These are phyloP conservation scores for Helarctos malayanus DNA, from an alignment of 2,797 vertebrate species.

Conservation along the genomic window DNA sequence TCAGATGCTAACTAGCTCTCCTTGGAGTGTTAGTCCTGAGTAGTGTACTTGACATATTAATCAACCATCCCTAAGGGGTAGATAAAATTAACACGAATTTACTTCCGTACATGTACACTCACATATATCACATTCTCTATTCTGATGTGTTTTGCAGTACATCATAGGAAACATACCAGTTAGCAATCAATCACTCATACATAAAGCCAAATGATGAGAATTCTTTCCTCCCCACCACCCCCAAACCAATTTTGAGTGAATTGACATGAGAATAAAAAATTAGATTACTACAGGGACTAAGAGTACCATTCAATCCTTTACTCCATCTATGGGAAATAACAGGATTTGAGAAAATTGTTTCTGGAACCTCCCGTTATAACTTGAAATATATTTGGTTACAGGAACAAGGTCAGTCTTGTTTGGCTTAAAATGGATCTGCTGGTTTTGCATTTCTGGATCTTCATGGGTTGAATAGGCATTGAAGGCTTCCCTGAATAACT, in stretches of 20 bases:
- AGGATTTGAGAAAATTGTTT: background rate
- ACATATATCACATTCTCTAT: background rate
- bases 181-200: background rate
- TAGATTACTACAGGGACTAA: background rate
- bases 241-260: background rate
- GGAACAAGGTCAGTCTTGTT: background rate
- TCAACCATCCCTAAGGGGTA: background rate
- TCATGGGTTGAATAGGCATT: background rate
- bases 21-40: background rate
- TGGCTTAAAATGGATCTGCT: background rate
- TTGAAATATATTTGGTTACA: conserved; percentile 9
- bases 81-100: background rate
- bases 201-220: background rate
- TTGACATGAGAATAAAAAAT: background rate
- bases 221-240: background rate
- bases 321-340: background rate
- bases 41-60: background rate
- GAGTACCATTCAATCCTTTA: background rate
- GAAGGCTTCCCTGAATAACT: background rate
- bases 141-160: background rate
- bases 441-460: background rate
- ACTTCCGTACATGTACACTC: background rate
- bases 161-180: background rate
- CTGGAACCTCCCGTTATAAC: background rate
- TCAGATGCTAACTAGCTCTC: background rate